phyloP scores from a whole-genome alignment of 2,797 vertebrate genomes.

The Sternarchorhynchus goeldii region DNA sequence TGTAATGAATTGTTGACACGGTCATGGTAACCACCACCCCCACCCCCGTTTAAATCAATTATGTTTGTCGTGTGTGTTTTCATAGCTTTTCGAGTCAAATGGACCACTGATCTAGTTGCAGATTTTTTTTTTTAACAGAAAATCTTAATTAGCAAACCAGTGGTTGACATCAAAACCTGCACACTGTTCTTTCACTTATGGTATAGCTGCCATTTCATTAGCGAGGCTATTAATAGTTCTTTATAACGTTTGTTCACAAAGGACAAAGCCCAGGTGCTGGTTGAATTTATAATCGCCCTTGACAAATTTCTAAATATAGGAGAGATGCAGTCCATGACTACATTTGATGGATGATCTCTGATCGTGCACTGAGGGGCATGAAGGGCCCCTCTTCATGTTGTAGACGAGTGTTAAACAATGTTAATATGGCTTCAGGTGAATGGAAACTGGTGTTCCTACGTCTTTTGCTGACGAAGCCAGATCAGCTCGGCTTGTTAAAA shows the following conservation, averaged over 20 bases:
- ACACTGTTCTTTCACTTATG: too few species aligned
- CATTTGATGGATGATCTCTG: background rate
- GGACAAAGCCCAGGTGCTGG: constrained; percentile 7
- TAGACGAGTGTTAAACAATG: background rate
- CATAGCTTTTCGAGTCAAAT: too few species aligned
- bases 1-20: constrained; percentile 24
- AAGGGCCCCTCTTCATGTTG: constrained; percentile 2
- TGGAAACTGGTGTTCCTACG: background rate
- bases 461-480: background rate
- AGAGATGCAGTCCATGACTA: background rate
- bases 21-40: background rate
- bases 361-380: background rate
- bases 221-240: background rate
- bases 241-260: background rate
- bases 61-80: too few species aligned
- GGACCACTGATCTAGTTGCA: too few species aligned
- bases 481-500: background rate
- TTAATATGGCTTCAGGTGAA: background rate
- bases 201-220: too few species aligned
- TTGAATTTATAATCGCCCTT: background rate
- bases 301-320: background rate
- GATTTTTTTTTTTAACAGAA: too few species aligned
- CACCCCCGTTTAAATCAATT: constrained; percentile 7
- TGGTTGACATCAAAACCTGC: too few species aligned
- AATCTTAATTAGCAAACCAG: too few species aligned